Base-by-base conservation (phyloP, 2,113 vertebrate species). In the Merops nubicus region DNA sequence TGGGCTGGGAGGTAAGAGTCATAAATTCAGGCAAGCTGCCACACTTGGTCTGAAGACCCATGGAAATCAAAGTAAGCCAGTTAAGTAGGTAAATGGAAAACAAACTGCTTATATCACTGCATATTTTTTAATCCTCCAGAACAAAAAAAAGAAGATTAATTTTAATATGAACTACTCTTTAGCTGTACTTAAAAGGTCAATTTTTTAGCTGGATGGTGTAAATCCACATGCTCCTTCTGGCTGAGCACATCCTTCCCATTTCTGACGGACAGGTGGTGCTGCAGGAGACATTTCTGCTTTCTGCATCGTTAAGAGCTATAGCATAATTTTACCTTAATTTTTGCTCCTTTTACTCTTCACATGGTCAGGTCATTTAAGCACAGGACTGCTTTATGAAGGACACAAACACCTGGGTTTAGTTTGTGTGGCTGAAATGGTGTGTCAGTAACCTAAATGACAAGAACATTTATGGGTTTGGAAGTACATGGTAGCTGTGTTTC, bases 1-100 rank as follows among this genome's bases (percentile, higher is more conserved):
- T 99, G 59, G 99, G 99, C 97, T 99, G 99, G 99, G 99, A 99
- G 99, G 99, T 99, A 98, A 98, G 64, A 70, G 17, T 25, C 38
- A 4, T 20, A n/a, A 47, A 45, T 70, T 16, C 18, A 77, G 54
- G 20, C 45, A 33, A 63, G 29, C 18, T 50, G 12, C 22, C 9
- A 2, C 16, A 6, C 9, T 34, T 78, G 22, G 54, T 29, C 48
- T 34, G 43, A 57, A 57, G 34, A 47, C 34, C 18, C 59, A 48
- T 1, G 1, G 60, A 54, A 60, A 48, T 67, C 53, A 21, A 2
- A 36, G 60, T 67, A 43, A 78, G 47, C 19, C 1, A 0, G 31
- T 53, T 67, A 67, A 67, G 40, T 29, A 48, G 18, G 40, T 34
- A 57, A 64, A 51, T 72, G 43, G 31, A 79, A 68, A 64, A 22